Base-by-base conservation (phyloP, 2,797 vertebrate species). In the Acanthurus lineatus region DNA sequence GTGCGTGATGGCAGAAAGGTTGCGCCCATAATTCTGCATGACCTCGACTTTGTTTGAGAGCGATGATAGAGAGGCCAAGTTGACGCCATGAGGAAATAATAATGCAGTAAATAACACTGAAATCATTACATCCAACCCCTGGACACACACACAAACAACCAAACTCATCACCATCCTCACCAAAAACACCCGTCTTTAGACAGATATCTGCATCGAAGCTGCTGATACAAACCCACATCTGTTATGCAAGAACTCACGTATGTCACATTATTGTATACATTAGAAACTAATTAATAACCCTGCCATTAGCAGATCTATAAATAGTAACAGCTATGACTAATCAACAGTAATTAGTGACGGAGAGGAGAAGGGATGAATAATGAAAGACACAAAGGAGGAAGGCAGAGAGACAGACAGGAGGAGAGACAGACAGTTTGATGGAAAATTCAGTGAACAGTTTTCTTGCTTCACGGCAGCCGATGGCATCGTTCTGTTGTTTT, bases 31-130 rank as follows among this genome's bases (percentile, higher is more conserved):
- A 67, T 11, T 12, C 20, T 4, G 11, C 40, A 45, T 9, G 58
- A 65, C 20, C 49, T 15, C 0, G 9, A 28, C 52, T 75, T 56
- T 68, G 69, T 70, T 76, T 77, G 71, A 77, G n/a, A 60, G 67
- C 3, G 16, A 47, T 71, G 63, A 88, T 47, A 44, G 56, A 25
- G 51, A 77, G 22, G 38, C 49, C 73, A 53, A 60, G 76, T 59
- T 65, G 82, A 82, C 44, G 75, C 71, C 85, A 77, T 7, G 49
- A 77, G 56, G 51, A 63, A 86, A 77, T 81, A 76, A 88, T 52
- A 58, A 25, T 25, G 63, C 70, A 87, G 82, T 35, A 56, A 59
- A 81, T 89, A 81, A 86, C 51, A n/a, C 20, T 69, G 69, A 51
- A 73, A 73, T 83, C 53, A 65, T 82, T 89, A 86, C 61, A 73